Base-by-base conservation (phyloP, 2,888 invertebrate species). In the Ceramica pisi region DNA sequence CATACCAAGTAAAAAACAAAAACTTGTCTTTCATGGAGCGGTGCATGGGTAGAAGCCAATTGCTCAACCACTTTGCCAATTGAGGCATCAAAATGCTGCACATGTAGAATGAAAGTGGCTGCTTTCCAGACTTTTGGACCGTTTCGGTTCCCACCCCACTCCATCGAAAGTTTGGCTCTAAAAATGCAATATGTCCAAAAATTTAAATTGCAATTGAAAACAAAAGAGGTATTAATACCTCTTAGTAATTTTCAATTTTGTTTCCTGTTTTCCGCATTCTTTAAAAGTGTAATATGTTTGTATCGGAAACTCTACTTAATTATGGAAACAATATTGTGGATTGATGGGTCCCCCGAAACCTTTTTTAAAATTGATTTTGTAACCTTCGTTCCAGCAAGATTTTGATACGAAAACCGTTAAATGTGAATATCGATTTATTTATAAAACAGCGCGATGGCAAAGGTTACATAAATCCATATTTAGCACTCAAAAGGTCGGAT, bases 291-390 rank as follows among this genome's bases (percentile, higher is more conserved):
- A 19, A 48, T 62, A 71, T 64, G 41, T 63, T 69, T 68, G 35
- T 71, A 65, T 71, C 67, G 48, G 21, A 61, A 78, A 74, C 61
- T 75, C 74, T 61, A 75, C 71, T 83, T 85, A 83, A 85, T 84
- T 85, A 84, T 81, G 84, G 72, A 81, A 81, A 79, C 84, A 83
- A 84, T 84, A 79, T 76, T 57, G 69, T 23, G 67, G 50, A 72
- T 67, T 63, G 76, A 83, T 61, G 61, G 72, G 75, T 63, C 59
- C 62, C 57, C 46, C 50, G 38, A 59, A 75, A 77, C 83, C 85
- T 82, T 85, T 83, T 82, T 70, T 72, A 82, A 83, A 83, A 80
- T 85, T 80, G 67, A 72, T 80, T 77, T 80, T 67, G 66, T 72
- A 84, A 83, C 80, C 83, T 82, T 35, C 55, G 31, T 23, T 61